Evolutionary conservation across 2,888 invertebrate species (phyloP).

Genomic region (Chaitophorus viminalis): DNA sequence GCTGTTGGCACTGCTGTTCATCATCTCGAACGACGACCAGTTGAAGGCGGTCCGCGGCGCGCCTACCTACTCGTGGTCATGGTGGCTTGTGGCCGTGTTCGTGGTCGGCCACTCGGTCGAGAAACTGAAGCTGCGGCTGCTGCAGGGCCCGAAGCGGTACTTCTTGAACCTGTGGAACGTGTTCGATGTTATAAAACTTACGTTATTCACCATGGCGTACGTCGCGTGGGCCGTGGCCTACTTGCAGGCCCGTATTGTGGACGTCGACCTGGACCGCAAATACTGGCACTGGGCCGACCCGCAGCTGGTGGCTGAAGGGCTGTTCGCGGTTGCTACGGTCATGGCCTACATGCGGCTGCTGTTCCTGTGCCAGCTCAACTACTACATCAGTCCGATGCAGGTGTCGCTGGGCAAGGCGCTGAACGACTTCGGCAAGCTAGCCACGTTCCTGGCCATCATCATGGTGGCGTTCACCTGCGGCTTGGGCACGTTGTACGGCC

Average conservation of each 20-base stretch:
- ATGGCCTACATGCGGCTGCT: too few species aligned
- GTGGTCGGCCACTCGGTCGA: constrained; percentile 40
- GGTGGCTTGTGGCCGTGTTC: too few species aligned
- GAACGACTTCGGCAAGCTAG: constrained; percentile 74
- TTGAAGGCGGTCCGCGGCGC: too few species aligned
- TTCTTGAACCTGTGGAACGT: constrained; percentile 73
- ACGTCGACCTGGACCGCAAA: constrained; percentile 75
- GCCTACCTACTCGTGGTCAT: too few species aligned
- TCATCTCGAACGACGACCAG: too few species aligned
- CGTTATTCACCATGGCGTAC: constrained; percentile 73
- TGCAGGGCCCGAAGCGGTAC: constrained; percentile 70
- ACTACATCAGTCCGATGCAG: constrained; percentile 74
- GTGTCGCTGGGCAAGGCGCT: constrained; percentile 77
- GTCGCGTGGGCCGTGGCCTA: constrained; percentile 73
- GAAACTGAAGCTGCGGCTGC: constrained; percentile 62
- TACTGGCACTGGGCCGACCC: too few species aligned
- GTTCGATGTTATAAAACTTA: constrained; percentile 73
- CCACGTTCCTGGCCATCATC: constrained; percentile 73
- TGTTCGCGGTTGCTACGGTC: too few species aligned
- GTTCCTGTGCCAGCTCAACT: constrained; percentile 73
- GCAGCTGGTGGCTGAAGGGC: too few species aligned
- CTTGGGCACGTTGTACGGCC: too few species aligned
- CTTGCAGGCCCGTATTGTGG: constrained; percentile 71
- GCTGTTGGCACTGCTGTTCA: too few species aligned
- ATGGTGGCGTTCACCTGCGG: too few species aligned